Percentiles rank a stretch among this genome's conserved stretches.
Conservation (phyloP, 2,113 vertebrate genomes). For the Oryzias woworae region DNA sequence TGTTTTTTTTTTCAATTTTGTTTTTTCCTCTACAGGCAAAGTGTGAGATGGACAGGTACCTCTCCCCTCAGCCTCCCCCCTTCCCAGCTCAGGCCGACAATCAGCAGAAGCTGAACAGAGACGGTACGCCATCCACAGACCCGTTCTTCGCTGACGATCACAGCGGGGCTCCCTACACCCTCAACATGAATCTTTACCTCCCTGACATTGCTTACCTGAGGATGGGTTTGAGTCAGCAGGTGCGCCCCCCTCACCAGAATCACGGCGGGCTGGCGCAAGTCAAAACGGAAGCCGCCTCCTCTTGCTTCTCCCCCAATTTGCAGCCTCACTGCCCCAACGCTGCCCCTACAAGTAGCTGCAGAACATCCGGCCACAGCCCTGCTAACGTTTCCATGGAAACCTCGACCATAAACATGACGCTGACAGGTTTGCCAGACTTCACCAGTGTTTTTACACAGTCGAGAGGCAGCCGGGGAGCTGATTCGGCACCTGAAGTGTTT, state of each 20-base stretch:
- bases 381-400: conserved; percentile 62
- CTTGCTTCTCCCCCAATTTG: conserved; percentile 83
- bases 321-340: conserved; percentile 82
- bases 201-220: conserved; percentile 91
- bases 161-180: conserved; percentile 86
- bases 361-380: conserved; percentile 45
- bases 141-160: conserved; percentile 91
- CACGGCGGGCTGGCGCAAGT: conserved; percentile 79
- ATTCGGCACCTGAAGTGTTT: conserved; percentile 80
- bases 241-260: conserved; percentile 71
- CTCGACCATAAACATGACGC: conserved; percentile 56
- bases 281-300: conserved; percentile 86
- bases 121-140: conserved; percentile 85
- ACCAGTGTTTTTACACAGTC: conserved; percentile 92
- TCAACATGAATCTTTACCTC: conserved; percentile 98
- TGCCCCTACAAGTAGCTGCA: conserved; percentile 43
- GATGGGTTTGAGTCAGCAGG: conserved; percentile 88
- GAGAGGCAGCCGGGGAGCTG: conserved; percentile 28
- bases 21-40: conserved; percentile 78
- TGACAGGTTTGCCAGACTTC: conserved; percentile 90
- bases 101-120: conserved; percentile 84
- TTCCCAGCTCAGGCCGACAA: conserved; percentile 35
- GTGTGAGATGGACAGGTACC: conserved; percentile 97
- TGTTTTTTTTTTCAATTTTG: neutral
- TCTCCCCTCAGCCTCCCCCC: conserved; percentile 84